Percentiles rank a stretch among this genome's conserved stretches.
Conservation (phyloP, 53 echinoderm and acorn worm species). For the Holothuria scabra region DNA sequence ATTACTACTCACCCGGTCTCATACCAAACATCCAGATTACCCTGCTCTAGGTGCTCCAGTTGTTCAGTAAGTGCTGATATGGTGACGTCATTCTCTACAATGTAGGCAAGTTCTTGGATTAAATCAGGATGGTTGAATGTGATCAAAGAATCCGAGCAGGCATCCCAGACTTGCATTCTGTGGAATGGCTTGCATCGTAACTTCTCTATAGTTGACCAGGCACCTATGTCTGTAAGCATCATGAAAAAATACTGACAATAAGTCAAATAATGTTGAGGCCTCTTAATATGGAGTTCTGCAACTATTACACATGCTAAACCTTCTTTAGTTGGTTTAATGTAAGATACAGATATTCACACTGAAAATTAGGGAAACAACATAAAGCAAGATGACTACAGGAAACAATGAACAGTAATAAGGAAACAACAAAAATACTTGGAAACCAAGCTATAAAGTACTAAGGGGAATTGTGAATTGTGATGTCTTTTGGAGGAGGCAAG, state of each 20-base stretch:
- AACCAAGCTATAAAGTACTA: too few species aligned
- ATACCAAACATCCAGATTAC: constrained; percentile 75
- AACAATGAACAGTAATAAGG: too few species aligned
- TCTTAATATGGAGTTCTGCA: too few species aligned
- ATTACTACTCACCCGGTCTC: constrained; percentile 60
- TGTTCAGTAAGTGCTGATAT: constrained; percentile 71
- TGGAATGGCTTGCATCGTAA: constrained; percentile 76
- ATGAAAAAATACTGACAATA: neutral
- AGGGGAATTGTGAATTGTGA: too few species aligned
- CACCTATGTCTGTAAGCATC: constrained; percentile 76
- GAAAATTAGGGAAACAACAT: too few species aligned
- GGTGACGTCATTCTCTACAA: constrained; percentile 91
- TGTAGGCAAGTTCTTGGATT: constrained; percentile 78
- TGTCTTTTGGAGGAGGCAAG: too few species aligned
- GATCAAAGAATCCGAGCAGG: constrained; percentile 95
- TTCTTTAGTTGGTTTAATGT: too few species aligned
- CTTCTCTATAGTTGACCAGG: constrained; percentile 80
- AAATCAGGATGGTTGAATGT: constrained; percentile 81
- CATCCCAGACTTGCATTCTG: constrained; percentile 98
- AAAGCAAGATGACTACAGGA: too few species aligned
- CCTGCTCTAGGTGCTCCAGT: constrained; percentile 60
- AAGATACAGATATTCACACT: too few species aligned
- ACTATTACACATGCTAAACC: too few species aligned
- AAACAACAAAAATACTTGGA: too few species aligned
- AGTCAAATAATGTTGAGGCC: neutral